Percentiles rank a stretch among this genome's conserved stretches.
phyloP scores from a whole-genome alignment of 2,113 vertebrate genomes.

The Silurus asotus region DNA sequence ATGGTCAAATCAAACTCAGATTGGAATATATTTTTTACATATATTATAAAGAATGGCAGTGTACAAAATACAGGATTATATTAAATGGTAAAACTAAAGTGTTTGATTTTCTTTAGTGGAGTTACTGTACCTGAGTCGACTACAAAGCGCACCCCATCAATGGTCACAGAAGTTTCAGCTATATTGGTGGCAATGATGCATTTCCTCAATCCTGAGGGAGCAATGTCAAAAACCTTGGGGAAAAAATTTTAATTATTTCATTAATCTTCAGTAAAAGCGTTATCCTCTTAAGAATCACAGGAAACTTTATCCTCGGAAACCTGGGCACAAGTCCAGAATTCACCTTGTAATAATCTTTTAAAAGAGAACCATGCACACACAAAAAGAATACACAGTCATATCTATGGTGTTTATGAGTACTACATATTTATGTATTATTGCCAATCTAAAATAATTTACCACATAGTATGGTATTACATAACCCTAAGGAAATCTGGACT shows the following conservation, averaged over 20 bases:
- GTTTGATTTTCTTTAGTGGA: background rate
- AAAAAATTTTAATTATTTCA: background rate
- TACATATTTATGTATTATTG: background rate
- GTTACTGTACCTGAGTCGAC: slow-evolving; percentile 81
- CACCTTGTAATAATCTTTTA: background rate
- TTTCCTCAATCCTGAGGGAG: slow-evolving; percentile 85
- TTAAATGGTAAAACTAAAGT: background rate
- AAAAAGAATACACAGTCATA: background rate
- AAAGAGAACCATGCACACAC: background rate
- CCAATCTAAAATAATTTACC: background rate
- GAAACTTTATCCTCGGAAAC: background rate
- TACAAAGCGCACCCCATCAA: slow-evolving; percentile 90
- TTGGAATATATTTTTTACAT: background rate
- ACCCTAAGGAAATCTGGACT: background rate
- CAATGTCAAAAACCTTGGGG: slow-evolving; percentile 84
- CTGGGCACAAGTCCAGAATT: background rate
- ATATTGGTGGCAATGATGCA: slow-evolving; percentile 95
- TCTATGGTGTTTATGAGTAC: background rate
- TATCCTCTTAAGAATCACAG: background rate
- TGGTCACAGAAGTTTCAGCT: slow-evolving; percentile 91
- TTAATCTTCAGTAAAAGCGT: background rate
- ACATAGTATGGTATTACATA: background rate
- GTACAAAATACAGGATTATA: background rate
- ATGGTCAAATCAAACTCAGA: background rate
- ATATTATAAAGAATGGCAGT: no score